Conservation (phyloP, 2,797 vertebrate genomes). For the Chelon labrosus region DNA sequence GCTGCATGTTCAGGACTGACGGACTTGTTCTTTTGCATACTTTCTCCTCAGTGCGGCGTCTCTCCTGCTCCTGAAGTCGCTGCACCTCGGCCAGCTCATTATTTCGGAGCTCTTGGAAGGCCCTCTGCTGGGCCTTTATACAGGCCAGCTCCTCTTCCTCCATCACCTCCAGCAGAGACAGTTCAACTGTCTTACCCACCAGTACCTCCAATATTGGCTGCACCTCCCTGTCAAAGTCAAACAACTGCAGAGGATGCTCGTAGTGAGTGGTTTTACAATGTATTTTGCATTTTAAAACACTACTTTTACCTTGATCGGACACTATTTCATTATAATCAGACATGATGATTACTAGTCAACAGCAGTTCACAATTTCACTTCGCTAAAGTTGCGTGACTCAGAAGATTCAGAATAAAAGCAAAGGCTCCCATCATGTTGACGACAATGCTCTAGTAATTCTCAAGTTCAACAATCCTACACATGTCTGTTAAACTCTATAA, state of each 20-base stretch:
- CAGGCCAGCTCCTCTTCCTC: constrained; percentile 94
- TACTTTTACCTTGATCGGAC: too few species aligned
- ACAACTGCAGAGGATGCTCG: constrained; percentile 85
- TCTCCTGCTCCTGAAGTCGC: constrained; percentile 92
- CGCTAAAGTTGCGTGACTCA: background rate
- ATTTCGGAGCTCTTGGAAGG: constrained; percentile 86
- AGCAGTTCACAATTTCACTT: background rate
- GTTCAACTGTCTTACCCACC: constrained; percentile 93
- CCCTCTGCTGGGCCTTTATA: constrained; percentile 84
- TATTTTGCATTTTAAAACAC: background rate
- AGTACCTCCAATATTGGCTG: constrained; percentile 91
- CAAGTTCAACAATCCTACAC: too few species aligned
- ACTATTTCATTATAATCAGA: background rate
- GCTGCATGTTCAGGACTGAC: background rate
- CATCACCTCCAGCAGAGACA: constrained; percentile 93
- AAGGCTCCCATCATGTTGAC: background rate
- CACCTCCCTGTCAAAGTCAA: constrained; percentile 96
- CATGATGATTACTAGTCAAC: too few species aligned
- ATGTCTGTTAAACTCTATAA: too few species aligned
- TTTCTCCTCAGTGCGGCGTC: constrained; percentile 89
- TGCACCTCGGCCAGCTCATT: constrained; percentile 91
- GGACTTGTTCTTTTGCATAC: constrained; percentile 35
- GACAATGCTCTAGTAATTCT: too few species aligned
- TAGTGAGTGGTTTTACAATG: background rate
- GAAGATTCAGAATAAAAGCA: background rate